Evolutionary conservation across 2,888 invertebrate genomes (phyloP).

Genomic region (Hyppa rectilinea): DNA sequence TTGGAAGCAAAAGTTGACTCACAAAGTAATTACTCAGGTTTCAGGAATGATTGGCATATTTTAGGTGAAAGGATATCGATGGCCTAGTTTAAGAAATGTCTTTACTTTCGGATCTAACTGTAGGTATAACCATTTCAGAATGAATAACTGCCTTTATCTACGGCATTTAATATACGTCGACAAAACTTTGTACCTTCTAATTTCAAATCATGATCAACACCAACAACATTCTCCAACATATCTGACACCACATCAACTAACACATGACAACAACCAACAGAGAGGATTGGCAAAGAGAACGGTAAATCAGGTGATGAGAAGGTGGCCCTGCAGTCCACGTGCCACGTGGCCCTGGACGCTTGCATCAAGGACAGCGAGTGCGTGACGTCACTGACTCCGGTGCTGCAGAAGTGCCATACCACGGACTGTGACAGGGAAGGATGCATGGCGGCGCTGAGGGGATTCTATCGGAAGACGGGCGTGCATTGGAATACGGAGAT

Average conservation of each 20-base stretch:
- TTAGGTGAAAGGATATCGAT: conserved; percentile 39
- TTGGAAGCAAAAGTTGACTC: conserved; percentile 36
- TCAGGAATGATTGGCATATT: conserved; percentile 54
- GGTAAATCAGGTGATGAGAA: conserved; percentile 90
- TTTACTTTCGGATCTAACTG: conserved; percentile 15
- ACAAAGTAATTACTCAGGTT: conserved; percentile 50
- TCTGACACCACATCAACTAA: conserved; percentile 71
- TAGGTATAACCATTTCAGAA: conserved; percentile 25
- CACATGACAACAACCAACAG: conserved; percentile 83
- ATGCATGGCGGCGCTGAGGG: conserved; percentile 96
- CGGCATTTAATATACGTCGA: background rate
- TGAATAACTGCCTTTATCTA: background rate
- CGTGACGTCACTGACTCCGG: conserved; percentile 94
- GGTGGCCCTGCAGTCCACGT: conserved; percentile 95
- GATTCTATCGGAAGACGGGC: conserved; percentile 95
- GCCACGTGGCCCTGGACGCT: conserved; percentile 95
- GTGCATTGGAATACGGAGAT: conserved; percentile 96
- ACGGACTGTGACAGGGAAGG: conserved; percentile 94
- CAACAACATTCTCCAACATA: conserved; percentile 38
- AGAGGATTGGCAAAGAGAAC: conserved; percentile 90
- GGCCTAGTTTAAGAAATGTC: conserved; percentile 26
- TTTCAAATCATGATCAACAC: conserved; percentile 34
- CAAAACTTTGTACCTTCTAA: conserved; percentile 26
- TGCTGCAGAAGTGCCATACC: conserved; percentile 95
- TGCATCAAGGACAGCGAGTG: conserved; percentile 96